Evolutionary conservation across 2,797 vertebrate species (phyloP), one percentile per base, ranked within the genome.

Genomic region (Pangasius sanitwongsei): DNA sequence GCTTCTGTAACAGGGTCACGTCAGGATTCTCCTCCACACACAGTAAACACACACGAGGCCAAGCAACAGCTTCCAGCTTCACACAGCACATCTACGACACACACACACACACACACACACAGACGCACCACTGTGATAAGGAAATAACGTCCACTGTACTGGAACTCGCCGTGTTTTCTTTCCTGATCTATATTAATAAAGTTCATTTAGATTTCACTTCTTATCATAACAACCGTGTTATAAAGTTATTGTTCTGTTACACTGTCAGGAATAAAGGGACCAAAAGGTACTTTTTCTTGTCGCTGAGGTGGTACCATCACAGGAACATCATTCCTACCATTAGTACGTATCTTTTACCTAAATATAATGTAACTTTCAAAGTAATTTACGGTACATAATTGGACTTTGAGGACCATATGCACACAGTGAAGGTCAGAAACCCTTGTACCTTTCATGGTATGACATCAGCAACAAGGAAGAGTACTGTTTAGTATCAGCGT

Each of bases 31-130:
- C 85, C 88, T 83, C 70, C 83, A 85, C 89, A 80, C 63, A 44
- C 83, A 69, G 69, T 87, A 87, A 89, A 90, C 85, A 90, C 87
- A 87, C 85, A 89, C 85, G 13, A 84, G 48, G 80, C 69, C 69
- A 83, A 55, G 61, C 31, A 44, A 87, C 69, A 74, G 53, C 72
- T 53, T 53, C 70, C 25, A 72, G n/a, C 37, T 63, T 67, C 63
- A 72, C 50, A 80, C 70, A 48, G n/a, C 44, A 77, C 37, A 86
- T 25, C 16, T 4, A 53, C 2, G 8, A 81, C 77, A 69, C 48
- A 81, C 16, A 59, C 55, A 70, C 55, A 57, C 50, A 83, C 87
- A 83, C 65, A 57, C 80, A 69, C 16, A 34, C 63, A 81, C 78
- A 83, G 80, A 83, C 53, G 44, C 80, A 78, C 50, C 13, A 20